phyloP scores from a whole-genome alignment of 2,797 vertebrate genomes.

The Hozukius guyotensis region DNA sequence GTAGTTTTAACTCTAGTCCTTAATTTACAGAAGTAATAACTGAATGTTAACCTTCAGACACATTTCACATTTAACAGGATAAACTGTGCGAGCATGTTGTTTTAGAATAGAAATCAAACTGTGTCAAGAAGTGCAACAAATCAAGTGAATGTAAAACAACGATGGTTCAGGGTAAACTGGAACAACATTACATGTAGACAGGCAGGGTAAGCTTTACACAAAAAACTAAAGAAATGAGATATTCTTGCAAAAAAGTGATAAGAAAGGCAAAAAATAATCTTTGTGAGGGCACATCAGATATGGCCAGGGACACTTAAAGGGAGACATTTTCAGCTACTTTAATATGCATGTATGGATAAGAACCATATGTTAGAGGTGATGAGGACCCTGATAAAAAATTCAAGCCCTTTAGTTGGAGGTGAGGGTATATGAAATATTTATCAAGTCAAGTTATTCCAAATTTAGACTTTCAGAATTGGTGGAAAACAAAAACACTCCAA shows the following conservation, averaged over 20 bases:
- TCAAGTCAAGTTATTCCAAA: slow-evolving; percentile 55
- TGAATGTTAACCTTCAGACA: not conserved
- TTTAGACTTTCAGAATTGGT: slow-evolving; percentile 48
- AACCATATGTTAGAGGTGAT: slow-evolving; percentile 68
- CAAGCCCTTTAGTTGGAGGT: slow-evolving; percentile 63
- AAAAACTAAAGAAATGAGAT: slow-evolving; percentile 4
- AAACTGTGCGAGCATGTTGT: not conserved
- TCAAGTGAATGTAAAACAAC: not conserved
- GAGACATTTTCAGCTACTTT: slow-evolving; percentile 45
- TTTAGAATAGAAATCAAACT: not conserved
- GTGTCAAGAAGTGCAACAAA: not conserved
- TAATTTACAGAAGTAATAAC: not conserved
- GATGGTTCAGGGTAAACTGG: not conserved
- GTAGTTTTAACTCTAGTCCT: not conserved
- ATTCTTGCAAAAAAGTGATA: slow-evolving; percentile 1
- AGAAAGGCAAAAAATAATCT: not conserved
- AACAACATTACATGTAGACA: not conserved
- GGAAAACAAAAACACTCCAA: slow-evolving; percentile 32
- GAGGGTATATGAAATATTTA: slow-evolving; percentile 68
- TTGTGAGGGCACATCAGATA: not conserved
- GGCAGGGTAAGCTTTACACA: not conserved
- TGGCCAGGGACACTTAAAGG: not conserved
- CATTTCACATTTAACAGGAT: not conserved
- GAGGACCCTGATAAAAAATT: slow-evolving; percentile 70
- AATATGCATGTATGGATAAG: slow-evolving; percentile 58